Base-by-base conservation (phyloP, 2,888 invertebrate species). In the Acrobasis repandana region DNA sequence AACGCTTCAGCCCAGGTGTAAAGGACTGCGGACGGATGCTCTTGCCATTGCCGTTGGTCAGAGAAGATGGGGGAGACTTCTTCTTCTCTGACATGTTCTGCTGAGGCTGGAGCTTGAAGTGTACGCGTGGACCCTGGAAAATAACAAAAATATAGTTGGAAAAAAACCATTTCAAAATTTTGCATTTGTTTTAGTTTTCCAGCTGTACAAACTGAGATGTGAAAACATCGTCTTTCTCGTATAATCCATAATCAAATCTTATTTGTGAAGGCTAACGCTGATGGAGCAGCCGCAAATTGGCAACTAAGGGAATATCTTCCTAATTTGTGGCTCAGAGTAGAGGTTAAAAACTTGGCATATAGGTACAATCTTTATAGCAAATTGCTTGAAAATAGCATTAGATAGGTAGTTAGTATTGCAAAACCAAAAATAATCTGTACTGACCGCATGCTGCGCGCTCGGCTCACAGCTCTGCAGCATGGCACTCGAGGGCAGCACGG, bases 1-100 rank as follows among this genome's bases (percentile, higher is more conserved):
- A 97, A 56, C 97, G 93, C 86, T 97, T 97, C 65, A 97, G 82
- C n/a, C 93, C 87, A 11, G 91, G 83, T 54, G 89, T 77, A 75
- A 88, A 88, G 28, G 85, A 80, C 74, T 87, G 90, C 36, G 90
- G 88, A 47, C 90, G 85, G 63, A 89, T 76, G 70, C 85, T 88
- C 77, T 87, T 88, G 65, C 90, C 88, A 61, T 87, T 90, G 56
- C 91, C 91, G 63, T 92, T 92, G 60, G 86, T 82, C 14, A 91
- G 73, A 0, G 91, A 82, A 63, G 89, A 78, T 16, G 93, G 86
- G 0, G 92, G 86, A 3, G 90, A 88, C 70, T 86, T 86, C 82
- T 90, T 90, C 84, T 93, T 90, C 65, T 93, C 88, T 47, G 83
- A 74, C 66, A 92, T 87, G 59, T 78, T 70, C 67, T 88, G 89